Percentiles rank a stretch among this genome's conserved stretches.
phyloP scores from a whole-genome alignment of 2,113 vertebrate species.

The Lamprotornis superbus region DNA sequence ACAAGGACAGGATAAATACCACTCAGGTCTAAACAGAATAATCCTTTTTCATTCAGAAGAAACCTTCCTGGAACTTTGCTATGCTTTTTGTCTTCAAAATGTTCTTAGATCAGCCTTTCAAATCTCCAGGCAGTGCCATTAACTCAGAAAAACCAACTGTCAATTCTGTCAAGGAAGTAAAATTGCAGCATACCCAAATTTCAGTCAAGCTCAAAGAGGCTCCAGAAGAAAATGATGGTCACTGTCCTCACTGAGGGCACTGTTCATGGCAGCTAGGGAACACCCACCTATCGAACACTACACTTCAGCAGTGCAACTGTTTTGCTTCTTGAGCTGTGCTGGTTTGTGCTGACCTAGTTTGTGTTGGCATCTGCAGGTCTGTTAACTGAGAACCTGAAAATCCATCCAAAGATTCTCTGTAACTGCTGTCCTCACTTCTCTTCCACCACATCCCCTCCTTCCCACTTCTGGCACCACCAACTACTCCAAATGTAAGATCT shows the following conservation, averaged over 20 bases:
- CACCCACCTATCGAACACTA: background rate
- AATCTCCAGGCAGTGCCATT: background rate
- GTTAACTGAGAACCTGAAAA: background rate
- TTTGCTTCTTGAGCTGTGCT: background rate
- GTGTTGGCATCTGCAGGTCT: background rate
- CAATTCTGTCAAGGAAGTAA: background rate
- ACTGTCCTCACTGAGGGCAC: background rate
- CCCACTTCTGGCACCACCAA: background rate
- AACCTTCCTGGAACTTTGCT: background rate
- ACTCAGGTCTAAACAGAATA: accelerated
- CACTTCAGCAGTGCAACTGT: background rate
- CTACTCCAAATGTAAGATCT: background rate
- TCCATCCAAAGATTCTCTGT: background rate
- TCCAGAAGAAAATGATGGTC: accelerated
- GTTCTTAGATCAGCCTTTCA: background rate
- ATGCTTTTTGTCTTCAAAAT: background rate
- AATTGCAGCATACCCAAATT: accelerated
- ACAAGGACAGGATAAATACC: background rate
- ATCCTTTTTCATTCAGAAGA: background rate
- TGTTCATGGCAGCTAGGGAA: background rate
- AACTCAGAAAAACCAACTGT: background rate
- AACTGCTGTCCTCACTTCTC: background rate
- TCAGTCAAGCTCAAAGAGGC: background rate
- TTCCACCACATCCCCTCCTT: background rate
- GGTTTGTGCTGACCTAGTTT: conserved; percentile 22